phyloP scores from a whole-genome alignment of 2,797 vertebrate species.

The Otus scops region DNA sequence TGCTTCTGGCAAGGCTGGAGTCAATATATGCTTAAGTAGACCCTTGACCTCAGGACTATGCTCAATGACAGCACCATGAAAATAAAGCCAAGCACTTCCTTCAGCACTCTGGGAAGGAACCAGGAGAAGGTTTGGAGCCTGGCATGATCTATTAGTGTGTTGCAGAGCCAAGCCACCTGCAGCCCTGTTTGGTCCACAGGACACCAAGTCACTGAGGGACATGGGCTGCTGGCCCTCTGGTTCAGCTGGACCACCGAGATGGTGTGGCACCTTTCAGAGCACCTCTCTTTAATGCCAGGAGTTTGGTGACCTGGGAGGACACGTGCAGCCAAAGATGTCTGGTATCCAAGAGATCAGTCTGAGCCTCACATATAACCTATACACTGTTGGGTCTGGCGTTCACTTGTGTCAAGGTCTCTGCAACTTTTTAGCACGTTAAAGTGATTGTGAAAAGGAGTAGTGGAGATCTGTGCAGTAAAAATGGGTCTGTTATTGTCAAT shows the following conservation, averaged over 20 bases:
- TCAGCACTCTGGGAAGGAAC: not conserved
- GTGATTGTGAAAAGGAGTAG: not conserved
- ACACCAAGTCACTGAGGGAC: not conserved
- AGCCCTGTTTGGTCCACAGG: not conserved
- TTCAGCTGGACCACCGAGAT: not conserved
- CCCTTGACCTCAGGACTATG: not conserved
- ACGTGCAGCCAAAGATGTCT: too few species aligned
- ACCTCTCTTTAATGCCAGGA: not conserved
- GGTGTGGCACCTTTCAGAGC: not conserved
- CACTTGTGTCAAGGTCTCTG: not conserved
- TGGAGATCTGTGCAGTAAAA: not conserved
- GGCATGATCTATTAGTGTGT: not conserved
- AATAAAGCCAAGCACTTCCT: not conserved
- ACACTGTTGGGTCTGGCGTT: not conserved
- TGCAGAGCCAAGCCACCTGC: not conserved
- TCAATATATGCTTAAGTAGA: not conserved
- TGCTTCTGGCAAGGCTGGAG: not conserved
- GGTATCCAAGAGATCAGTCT: not conserved
- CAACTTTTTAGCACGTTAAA: not conserved
- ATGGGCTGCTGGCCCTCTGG: not conserved
- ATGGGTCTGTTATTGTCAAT: not conserved
- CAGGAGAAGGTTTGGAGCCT: not conserved
- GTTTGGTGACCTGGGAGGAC: not conserved
- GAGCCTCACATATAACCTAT: rapidly evolving
- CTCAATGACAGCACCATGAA: not conserved